A percentile compares a stretch with the other conserved stretches of the same genome.
Conservation (phyloP, 1,140 invertebrate genomes). For the Drosophila repleta region DNA sequence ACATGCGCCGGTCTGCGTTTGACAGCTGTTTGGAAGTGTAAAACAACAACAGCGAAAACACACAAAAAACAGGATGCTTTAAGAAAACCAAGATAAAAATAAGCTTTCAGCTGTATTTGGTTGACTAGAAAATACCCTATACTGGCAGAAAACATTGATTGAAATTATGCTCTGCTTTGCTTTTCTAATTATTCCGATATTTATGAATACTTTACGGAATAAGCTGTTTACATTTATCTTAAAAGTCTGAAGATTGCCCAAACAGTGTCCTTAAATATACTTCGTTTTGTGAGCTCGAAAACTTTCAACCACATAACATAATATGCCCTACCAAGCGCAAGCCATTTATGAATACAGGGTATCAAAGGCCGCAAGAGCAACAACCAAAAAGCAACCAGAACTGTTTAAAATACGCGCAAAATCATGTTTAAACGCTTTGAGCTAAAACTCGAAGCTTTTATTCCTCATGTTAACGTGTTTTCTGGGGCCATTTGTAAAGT, state of each 20-base stretch:
- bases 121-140: not conserved
- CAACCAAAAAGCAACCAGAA: slow-evolving; percentile 2
- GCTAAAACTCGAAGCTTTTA: slow-evolving; percentile 53
- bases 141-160: too few species aligned
- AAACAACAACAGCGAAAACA: slow-evolving; percentile 12
- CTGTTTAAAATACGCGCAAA: slow-evolving; percentile 40
- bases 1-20: slow-evolving; percentile 45
- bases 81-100: not conserved
- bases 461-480: slow-evolving; percentile 9
- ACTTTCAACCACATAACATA: too few species aligned
- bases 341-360: not conserved
- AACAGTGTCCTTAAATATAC: too few species aligned
- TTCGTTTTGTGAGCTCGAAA: too few species aligned
- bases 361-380: not conserved
- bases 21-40: slow-evolving; percentile 60
- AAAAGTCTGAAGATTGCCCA: too few species aligned
- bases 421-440: slow-evolving; percentile 71
- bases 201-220: too few species aligned
- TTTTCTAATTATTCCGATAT: too few species aligned
- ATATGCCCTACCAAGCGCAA: too few species aligned
- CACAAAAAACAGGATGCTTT: slow-evolving; percentile 18
- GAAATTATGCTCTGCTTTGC: too few species aligned
- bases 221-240: not conserved
- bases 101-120: too few species aligned
- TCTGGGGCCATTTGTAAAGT: slow-evolving; percentile 1